phyloP scores from a whole-genome alignment of 2,113 vertebrate species.

The Sitta europaea region DNA sequence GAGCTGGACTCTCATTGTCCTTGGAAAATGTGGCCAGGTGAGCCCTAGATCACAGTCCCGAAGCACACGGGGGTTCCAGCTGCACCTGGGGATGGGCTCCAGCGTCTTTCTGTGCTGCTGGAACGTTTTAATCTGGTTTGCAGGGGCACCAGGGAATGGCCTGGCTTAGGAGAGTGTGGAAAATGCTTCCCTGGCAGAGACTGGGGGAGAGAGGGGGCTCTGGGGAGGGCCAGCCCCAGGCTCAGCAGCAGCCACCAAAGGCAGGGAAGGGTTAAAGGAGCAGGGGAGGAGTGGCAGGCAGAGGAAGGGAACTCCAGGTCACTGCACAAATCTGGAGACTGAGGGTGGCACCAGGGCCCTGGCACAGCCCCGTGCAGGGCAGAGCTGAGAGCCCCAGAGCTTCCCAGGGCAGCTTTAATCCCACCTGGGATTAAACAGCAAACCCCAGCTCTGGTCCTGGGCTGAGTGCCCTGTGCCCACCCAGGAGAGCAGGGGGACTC shows the following conservation, averaged over 20 bases:
- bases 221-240: not conserved
- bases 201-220: not conserved
- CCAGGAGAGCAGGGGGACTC: not conserved
- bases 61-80: accelerated
- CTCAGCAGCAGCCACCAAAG: not conserved
- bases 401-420: not conserved
- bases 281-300: not conserved
- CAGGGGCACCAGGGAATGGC: not conserved
- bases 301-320: not conserved
- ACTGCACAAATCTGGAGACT: accelerated
- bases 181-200: not conserved
- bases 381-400: not conserved
- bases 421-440: not conserved
- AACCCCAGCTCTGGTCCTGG: not conserved
- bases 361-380: not conserved
- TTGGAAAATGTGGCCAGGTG: not conserved
- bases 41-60: not conserved
- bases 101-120: not conserved
- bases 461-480: not conserved
- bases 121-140: not conserved
- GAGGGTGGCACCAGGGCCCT: not conserved
- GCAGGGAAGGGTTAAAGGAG: not conserved
- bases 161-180: not conserved
- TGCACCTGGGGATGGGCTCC: not conserved
- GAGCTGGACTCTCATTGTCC: not conserved